Conservation (phyloP, 2,888 invertebrate genomes). For the Drosophila macrothrix region DNA sequence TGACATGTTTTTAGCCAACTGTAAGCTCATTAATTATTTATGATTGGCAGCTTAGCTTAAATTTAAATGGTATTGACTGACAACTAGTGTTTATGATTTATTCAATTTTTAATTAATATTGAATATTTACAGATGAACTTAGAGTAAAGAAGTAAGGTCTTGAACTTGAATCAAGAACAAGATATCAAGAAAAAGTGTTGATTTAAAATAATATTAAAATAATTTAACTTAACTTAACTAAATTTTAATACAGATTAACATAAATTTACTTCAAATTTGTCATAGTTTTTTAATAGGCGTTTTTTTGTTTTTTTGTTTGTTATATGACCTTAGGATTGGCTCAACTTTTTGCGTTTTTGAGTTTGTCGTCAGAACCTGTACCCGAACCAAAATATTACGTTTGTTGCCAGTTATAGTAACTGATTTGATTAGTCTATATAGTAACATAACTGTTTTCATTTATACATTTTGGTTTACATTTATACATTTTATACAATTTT, state of each 20-base stretch:
- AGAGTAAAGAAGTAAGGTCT: neutral
- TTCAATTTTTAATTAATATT: neutral
- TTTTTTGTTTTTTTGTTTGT: too few species aligned
- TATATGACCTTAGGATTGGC: neutral
- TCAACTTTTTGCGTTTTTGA: neutral
- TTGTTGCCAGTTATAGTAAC: neutral
- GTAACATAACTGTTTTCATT: neutral
- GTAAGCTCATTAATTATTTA: neutral
- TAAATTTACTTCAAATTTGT: neutral
- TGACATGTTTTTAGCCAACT: neutral
- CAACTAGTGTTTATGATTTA: conserved; percentile 1
- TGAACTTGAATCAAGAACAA: neutral
- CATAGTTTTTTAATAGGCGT: neutral
- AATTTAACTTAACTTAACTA: neutral
- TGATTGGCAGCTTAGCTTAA: neutral
- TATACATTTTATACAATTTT: neutral
- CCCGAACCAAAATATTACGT: neutral
- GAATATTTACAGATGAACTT: neutral
- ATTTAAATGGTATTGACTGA: neutral
- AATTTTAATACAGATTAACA: neutral
- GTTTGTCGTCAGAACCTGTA: neutral
- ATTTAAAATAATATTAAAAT: neutral
- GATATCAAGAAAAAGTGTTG: neutral
- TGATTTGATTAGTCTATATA: neutral
- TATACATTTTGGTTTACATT: neutral